phyloP scores from a whole-genome alignment of 2,888 invertebrate species.

The Xestia sexstrigata region DNA sequence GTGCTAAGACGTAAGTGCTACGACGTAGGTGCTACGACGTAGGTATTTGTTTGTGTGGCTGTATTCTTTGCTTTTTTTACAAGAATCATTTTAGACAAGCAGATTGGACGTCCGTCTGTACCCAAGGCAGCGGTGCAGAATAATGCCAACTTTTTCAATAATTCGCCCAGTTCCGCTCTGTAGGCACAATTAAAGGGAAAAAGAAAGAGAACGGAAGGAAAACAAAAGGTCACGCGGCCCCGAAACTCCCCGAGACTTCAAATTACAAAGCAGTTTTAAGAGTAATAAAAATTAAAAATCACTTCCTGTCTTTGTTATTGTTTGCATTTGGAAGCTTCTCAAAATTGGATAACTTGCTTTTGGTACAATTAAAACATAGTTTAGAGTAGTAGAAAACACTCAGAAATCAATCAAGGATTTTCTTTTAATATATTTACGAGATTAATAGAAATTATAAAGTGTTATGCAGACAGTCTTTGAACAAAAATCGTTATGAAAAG shows the following conservation, averaged over 20 bases:
- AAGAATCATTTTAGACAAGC: not conserved
- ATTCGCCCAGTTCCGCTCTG: conserved; percentile 78
- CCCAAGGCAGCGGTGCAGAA: conserved; percentile 62
- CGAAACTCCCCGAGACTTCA: conserved; percentile 59
- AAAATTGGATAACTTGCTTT: not conserved
- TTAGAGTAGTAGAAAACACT: not conserved
- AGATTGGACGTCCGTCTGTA: conserved; percentile 65
- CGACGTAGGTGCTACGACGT: not conserved
- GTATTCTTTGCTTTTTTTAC: not conserved
- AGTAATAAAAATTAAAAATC: conserved; percentile 69
- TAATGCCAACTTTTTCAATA: conserved; percentile 84
- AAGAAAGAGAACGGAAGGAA: conserved; percentile 67
- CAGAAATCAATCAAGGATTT: not conserved
- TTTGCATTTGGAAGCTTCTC: conserved; percentile 10
- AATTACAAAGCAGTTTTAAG: conserved; percentile 71
- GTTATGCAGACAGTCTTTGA: not conserved
- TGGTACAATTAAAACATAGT: not conserved
- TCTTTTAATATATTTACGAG: not conserved
- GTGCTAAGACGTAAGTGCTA: not conserved
- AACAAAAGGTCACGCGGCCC: conserved; percentile 73
- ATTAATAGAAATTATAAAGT: not conserved
- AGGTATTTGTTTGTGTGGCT: not conserved
- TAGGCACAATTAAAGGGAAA: conserved; percentile 79
- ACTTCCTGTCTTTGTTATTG: conserved; percentile 53
- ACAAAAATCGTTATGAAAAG: too few species aligned